A percentile compares a stretch with the other conserved stretches of the same genome.
Evolutionary conservation across 2,888 invertebrate species (phyloP).

Genomic region (Leistus spinibarbis): DNA sequence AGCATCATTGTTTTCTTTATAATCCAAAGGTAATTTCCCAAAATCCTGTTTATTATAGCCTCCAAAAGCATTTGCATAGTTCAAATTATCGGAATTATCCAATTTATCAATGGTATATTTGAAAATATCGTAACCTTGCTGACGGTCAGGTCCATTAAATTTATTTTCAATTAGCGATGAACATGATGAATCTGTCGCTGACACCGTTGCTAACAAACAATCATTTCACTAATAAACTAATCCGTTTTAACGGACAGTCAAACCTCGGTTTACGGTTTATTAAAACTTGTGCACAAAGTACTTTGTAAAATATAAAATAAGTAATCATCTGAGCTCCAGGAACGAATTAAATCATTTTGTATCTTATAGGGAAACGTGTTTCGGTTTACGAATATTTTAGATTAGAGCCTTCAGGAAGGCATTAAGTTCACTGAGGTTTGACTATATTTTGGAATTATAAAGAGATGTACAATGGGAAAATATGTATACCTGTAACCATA

Average conservation of each 20-base stretch:
- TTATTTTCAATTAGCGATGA: not conserved
- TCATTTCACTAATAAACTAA: no score
- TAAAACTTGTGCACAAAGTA: no score
- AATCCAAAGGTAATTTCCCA: not conserved
- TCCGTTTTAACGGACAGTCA: no score
- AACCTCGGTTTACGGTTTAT: no score
- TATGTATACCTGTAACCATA: constrained; percentile 25
- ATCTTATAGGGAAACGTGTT: no score
- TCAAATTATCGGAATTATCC: not conserved
- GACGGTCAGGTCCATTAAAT: not conserved
- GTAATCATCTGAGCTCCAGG: no score
- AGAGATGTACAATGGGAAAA: not conserved
- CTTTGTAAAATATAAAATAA: no score
- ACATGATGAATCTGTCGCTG: constrained; percentile 7
- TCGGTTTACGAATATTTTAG: no score
- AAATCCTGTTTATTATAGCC: not conserved
- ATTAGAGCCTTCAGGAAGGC: no score
- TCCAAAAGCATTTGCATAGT: not conserved
- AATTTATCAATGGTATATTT: constrained; percentile 3
- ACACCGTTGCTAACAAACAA: constrained; percentile 3
- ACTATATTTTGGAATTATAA: no score
- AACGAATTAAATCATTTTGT: no score
- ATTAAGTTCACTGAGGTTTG: no score
- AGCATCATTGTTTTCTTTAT: not conserved
- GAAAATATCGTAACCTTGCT: not conserved